A percentile compares a stretch with the other conserved stretches of the same genome.
phyloP scores from a whole-genome alignment of 35 echinoderm and acorn worm species.

The Amphiura filiformis region DNA sequence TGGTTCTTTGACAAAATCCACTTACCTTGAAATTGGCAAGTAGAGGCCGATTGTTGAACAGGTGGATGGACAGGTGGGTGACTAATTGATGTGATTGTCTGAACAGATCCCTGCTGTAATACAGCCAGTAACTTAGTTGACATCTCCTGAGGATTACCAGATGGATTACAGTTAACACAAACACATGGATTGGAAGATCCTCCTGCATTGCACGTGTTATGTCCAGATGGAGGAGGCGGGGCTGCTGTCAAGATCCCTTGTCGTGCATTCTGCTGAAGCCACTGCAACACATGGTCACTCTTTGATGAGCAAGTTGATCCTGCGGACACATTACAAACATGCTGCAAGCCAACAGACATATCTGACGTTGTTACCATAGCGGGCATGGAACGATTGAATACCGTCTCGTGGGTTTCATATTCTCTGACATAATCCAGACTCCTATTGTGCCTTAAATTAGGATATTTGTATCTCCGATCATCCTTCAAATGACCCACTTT shows the following conservation, averaged over 20 bases:
- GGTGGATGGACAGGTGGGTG: no score
- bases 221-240: neutral
- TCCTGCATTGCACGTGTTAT: neutral
- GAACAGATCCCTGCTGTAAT: neutral
- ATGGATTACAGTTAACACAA: neutral
- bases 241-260: neutral
- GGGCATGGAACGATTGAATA: neutral
- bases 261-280: neutral
- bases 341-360: neutral
- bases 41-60: neutral
- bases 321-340: neutral
- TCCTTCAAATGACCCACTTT: neutral
- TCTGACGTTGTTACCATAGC: neutral
- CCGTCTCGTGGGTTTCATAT: neutral
- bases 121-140: neutral
- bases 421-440: neutral
- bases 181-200: neutral
- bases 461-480: neutral
- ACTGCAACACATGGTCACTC: neutral
- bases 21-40: neutral
- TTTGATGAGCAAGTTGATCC: neutral
- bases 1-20: no score
- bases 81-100: no score
- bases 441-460: neutral
- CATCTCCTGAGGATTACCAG: neutral